Evolutionary conservation across 2,113 vertebrate species (phyloP).

Genomic region (Geococcyx californianus): DNA sequence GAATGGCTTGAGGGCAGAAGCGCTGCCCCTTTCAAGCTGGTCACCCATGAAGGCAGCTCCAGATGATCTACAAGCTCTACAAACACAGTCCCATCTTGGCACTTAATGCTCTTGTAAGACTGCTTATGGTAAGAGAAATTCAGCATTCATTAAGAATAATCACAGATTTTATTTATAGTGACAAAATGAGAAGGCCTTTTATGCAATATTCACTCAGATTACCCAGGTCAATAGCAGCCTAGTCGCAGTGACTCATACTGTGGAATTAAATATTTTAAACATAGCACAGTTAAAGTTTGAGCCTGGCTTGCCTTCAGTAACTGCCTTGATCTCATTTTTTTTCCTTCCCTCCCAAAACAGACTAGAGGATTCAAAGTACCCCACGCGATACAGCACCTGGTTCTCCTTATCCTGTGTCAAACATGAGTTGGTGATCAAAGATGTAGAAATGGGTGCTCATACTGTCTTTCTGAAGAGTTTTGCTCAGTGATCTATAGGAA

Average conservation of each 20-base stretch:
- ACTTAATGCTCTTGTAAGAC: neutral
- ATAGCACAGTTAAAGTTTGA: slow-evolving; percentile 2
- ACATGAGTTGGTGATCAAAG: slow-evolving; percentile 3
- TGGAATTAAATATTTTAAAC: slow-evolving; percentile 63
- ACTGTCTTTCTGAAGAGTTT: neutral
- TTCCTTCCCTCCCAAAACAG: neutral
- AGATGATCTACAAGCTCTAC: neutral
- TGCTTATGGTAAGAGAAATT: slow-evolving; percentile 34
- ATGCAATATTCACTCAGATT: slow-evolving; percentile 64
- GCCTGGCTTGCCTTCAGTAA: slow-evolving; percentile 7
- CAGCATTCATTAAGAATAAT: slow-evolving; percentile 26
- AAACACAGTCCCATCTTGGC: neutral
- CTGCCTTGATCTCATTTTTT: slow-evolving; percentile 41
- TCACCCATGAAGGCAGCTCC: neutral
- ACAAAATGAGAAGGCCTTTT: slow-evolving; percentile 62
- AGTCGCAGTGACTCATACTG: slow-evolving; percentile 46
- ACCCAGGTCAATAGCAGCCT: slow-evolving; percentile 62
- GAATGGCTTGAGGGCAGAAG: neutral
- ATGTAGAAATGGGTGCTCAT: neutral
- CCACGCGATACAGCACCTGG: neutral
- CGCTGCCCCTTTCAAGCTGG: neutral
- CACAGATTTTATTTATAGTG: slow-evolving; percentile 58
- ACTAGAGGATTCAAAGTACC: neutral
- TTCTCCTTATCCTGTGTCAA: neutral
- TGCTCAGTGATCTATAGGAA: neutral